A percentile compares a stretch with the other conserved stretches of the same genome.
These are phyloP conservation scores for Drosophila carrolli DNA, from an alignment of 1,140 invertebrate species.

Conservation along the genomic window DNA sequence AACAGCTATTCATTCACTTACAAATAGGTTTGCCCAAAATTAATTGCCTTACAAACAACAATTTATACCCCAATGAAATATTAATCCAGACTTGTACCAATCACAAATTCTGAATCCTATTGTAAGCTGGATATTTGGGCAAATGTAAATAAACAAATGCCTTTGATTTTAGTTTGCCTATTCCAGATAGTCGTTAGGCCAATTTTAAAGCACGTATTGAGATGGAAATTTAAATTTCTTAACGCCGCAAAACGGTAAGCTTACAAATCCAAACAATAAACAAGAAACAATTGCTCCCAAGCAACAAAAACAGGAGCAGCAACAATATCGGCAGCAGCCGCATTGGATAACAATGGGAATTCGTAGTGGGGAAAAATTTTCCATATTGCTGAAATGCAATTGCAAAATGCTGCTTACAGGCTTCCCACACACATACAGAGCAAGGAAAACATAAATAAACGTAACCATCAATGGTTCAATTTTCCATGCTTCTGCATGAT, in stretches of 20 bases:
- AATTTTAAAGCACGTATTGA: constrained; percentile 31
- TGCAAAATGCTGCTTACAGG: constrained; percentile 65
- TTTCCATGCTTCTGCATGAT: constrained; percentile 51
- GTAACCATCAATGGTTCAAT: constrained; percentile 71
- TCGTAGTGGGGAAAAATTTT: constrained; percentile 52
- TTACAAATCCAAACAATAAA: constrained; percentile 75
- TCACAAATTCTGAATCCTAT: not conserved
- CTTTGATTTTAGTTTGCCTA: not conserved
- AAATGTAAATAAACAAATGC: constrained; percentile 11
- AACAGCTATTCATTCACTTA: not conserved
- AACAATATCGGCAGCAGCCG: constrained; percentile 37
- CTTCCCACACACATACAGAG: constrained; percentile 43
- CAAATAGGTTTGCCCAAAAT: not conserved
- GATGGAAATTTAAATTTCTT: constrained; percentile 34
- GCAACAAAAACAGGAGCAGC: constrained; percentile 40
- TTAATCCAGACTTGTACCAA: constrained; percentile 1
- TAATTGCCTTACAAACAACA: constrained; percentile 14
- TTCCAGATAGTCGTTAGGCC: constrained; percentile 2
- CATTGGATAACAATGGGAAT: constrained; percentile 64
- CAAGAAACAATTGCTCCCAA: constrained; percentile 59
- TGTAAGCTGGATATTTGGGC: not conserved
- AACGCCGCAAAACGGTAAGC: constrained; percentile 40
- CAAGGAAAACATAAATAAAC: constrained; percentile 65
- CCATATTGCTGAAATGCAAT: constrained; percentile 70
- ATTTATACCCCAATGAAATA: constrained; percentile 4